Evolutionary conservation across 2,888 invertebrate genomes (phyloP).

Genomic region (Liodrosophila aerea): DNA sequence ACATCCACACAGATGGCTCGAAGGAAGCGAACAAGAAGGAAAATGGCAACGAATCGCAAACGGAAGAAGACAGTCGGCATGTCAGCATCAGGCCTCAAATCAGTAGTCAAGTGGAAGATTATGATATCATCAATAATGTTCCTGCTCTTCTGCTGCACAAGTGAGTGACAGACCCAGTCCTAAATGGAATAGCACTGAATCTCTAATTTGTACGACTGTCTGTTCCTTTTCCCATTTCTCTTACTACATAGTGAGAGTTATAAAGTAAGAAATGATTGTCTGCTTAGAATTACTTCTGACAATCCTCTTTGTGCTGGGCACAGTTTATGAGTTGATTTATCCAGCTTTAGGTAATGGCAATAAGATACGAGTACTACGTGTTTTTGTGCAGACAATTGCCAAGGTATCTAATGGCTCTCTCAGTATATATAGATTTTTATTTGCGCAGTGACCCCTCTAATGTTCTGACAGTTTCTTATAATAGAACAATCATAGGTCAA

Average conservation of each 20-base stretch:
- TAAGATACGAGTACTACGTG: not conserved
- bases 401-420: too few species aligned
- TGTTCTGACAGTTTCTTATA: not conserved
- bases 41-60: slow-evolving; percentile 66
- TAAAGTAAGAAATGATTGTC: too few species aligned
- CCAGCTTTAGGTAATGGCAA: slow-evolving; percentile 26
- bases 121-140: slow-evolving; percentile 81
- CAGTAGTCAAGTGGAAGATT: slow-evolving; percentile 81
- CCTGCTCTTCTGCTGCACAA: slow-evolving; percentile 79
- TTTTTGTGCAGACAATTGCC: not conserved
- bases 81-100: slow-evolving; percentile 64
- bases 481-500: not conserved
- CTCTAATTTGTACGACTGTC: slow-evolving; percentile 20
- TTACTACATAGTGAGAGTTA: slow-evolving; percentile 1
- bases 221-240: not conserved
- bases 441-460: not conserved
- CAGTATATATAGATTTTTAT: too few species aligned
- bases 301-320: not conserved
- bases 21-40: slow-evolving; percentile 44
- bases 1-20: slow-evolving; percentile 25
- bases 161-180: slow-evolving; percentile 70
- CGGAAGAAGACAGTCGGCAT: slow-evolving; percentile 71
- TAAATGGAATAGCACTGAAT: slow-evolving; percentile 36
- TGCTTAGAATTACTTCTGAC: not conserved
- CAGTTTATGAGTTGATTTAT: slow-evolving; percentile 8